These are phyloP conservation scores for Epistrophella euchroma DNA, from an alignment of 2,888 invertebrate genomes.

Conservation along the genomic window DNA sequence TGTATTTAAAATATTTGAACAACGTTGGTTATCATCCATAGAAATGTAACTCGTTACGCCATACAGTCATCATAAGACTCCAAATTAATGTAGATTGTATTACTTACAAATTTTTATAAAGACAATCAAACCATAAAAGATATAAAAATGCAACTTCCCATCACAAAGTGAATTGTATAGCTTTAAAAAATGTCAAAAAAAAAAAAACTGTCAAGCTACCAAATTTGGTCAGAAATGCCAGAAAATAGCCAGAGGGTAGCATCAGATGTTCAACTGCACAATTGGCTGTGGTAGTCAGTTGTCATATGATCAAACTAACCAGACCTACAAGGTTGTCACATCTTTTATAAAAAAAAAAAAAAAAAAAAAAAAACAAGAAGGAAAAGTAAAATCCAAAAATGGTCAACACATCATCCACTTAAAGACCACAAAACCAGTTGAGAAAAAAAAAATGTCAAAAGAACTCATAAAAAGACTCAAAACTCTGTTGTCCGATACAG, in stretches of 20 bases:
- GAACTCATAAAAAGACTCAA: conserved; percentile 18
- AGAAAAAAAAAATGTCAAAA: conserved; percentile 9
- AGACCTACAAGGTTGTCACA: conserved; percentile 18
- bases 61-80: no score
- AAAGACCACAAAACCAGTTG: conserved; percentile 15
- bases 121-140: conserved; percentile 3
- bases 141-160: conserved; percentile 8
- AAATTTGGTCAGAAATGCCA: conserved; percentile 26
- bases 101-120: not conserved
- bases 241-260: conserved; percentile 20
- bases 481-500: not conserved
- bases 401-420: conserved; percentile 3
- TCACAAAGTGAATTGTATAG: not conserved
- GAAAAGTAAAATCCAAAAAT: conserved; percentile 12
- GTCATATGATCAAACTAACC: conserved; percentile 20
- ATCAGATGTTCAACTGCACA: conserved; percentile 34
- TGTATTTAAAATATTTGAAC: no score
- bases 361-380: not conserved
- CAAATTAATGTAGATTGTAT: not conserved
- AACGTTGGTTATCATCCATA: no score
- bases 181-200: not conserved
- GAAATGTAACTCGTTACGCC: not conserved
- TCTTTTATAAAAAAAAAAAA: not conserved
- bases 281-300: conserved; percentile 18
- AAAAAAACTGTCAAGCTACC: conserved; percentile 9